Evolutionary conservation across 2,113 vertebrate genomes (phyloP).

Genomic region (Tylochromis polylepis): DNA sequence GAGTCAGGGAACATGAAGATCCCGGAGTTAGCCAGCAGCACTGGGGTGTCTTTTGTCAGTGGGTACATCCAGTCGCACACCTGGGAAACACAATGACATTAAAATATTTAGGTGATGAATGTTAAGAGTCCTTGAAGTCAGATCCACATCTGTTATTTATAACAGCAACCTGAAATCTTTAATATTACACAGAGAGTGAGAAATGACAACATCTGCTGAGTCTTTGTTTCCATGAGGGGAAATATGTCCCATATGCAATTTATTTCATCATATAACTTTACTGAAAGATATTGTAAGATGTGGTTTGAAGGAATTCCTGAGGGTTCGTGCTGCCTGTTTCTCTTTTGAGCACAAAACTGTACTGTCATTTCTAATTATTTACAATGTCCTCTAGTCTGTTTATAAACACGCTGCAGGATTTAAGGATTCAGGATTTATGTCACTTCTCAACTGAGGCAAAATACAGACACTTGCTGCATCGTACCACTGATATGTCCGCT

Average conservation of each 20-base stretch:
- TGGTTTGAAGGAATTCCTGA: neutral
- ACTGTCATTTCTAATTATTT: neutral
- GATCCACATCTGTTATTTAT: neutral
- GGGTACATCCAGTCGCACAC: slow-evolving; percentile 91
- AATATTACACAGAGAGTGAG: neutral
- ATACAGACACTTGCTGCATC: neutral
- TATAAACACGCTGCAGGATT: neutral
- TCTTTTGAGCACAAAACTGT: neutral
- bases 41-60: slow-evolving; percentile 82
- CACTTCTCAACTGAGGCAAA: neutral
- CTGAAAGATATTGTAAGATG: neutral
- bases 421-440: neutral
- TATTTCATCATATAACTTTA: neutral
- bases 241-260: neutral
- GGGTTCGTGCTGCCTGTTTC: neutral
- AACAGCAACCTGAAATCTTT: neutral
- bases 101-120: neutral
- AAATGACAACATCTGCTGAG: neutral
- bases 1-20: slow-evolving; percentile 94
- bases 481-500: slow-evolving; percentile 17
- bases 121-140: neutral
- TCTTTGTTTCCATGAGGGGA: neutral
- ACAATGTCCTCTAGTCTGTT: neutral
- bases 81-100: slow-evolving; percentile 61
- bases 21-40: slow-evolving; percentile 85